Conservation (phyloP, 2,888 invertebrate species). For the Drosophila mulleri region DNA sequence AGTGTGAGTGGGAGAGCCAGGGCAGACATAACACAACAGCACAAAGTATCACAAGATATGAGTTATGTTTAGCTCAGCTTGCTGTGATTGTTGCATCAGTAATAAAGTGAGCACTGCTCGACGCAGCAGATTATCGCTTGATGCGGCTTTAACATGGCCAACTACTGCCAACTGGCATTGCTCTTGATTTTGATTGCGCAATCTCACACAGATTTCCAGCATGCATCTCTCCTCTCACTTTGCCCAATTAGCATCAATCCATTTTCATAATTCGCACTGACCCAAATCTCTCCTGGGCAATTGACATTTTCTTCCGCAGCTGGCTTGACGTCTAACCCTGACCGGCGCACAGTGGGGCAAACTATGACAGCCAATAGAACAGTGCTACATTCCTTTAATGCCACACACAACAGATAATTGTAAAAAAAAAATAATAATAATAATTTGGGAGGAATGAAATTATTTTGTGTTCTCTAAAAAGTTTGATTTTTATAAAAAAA, state of each 20-base stretch:
- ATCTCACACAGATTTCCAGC: background rate
- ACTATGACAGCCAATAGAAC: too few relatives aligned
- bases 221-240: too few relatives aligned
- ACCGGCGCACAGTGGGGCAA: constrained; percentile 9
- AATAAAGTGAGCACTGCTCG: background rate
- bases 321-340: constrained; percentile 33
- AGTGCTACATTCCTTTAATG: too few relatives aligned
- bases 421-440: too few relatives aligned
- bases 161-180: background rate
- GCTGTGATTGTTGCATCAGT: constrained; percentile 27
- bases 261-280: constrained; percentile 49
- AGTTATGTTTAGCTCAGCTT: constrained; percentile 29
- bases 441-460: too few relatives aligned
- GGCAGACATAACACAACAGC: constrained; percentile 1
- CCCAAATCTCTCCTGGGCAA: constrained; percentile 35
- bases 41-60: constrained; percentile 19
- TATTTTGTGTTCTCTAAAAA: too few relatives aligned
- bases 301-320: constrained; percentile 35
- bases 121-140: constrained; percentile 1
- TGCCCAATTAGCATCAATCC: constrained; percentile 15
- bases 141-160: background rate
- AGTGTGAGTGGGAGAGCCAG: background rate
- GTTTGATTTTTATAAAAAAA: too few relatives aligned
- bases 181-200: background rate
- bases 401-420: too few relatives aligned